These are phyloP conservation scores for Idaea dimidiata DNA, from an alignment of 2,888 invertebrate genomes.

Conservation along the genomic window DNA sequence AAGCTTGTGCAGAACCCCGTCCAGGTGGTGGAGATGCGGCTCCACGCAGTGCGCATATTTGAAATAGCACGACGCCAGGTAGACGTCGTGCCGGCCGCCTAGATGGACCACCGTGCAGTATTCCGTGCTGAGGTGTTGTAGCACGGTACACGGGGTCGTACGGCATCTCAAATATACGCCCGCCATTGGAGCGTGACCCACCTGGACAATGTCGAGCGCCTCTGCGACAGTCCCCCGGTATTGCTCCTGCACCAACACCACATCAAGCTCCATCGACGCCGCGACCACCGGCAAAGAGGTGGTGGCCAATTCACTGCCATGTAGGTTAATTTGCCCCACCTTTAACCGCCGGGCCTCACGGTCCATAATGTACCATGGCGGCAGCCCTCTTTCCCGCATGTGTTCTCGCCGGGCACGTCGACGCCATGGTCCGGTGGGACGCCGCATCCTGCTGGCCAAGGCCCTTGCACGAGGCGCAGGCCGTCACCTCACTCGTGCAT, in stretches of 20 bases:
- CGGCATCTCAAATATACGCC: too few relatives aligned
- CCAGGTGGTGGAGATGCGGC: conserved; percentile 8
- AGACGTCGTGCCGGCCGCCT: neutral
- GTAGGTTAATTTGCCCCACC: conserved; percentile 30
- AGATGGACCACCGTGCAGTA: conserved; percentile 21
- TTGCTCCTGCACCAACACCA: conserved; percentile 33
- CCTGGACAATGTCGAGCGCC: too few relatives aligned
- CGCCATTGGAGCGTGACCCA: too few relatives aligned
- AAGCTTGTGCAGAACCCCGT: neutral
- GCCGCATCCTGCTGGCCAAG: conserved; percentile 16
- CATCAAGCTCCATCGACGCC: conserved; percentile 15
- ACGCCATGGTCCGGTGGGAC: conserved; percentile 20
- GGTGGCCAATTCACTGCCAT: conserved; percentile 22
- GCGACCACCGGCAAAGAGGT: conserved; percentile 26
- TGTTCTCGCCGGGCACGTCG: conserved; percentile 21
- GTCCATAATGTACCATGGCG: conserved; percentile 14
- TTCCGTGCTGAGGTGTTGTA: conserved; percentile 20
- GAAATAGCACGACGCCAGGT: conserved; percentile 20
- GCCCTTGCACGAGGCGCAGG: conserved; percentile 32
- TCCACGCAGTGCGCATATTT: conserved; percentile 18
- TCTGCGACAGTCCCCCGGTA: too few relatives aligned
- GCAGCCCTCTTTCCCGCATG: conserved; percentile 22
- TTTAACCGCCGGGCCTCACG: rapidly evolving
- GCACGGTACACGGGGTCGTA: conserved; percentile 10
- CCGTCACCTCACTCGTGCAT: conserved; percentile 6